Base-by-base conservation (phyloP, 2,797 vertebrate genomes). In the Sebastes hubbsi region DNA sequence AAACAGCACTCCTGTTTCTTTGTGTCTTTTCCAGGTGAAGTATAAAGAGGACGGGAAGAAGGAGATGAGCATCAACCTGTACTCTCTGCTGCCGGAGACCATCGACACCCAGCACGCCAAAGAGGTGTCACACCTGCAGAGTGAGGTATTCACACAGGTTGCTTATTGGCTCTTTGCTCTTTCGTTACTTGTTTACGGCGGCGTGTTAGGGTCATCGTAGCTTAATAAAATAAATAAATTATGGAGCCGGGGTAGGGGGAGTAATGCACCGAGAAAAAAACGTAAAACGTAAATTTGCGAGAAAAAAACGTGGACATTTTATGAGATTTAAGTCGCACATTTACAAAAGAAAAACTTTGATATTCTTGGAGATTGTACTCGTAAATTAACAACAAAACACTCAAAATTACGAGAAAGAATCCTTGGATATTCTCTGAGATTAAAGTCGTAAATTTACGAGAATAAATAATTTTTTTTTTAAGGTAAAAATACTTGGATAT, bases 11-110 rank as follows among this genome's bases (percentile, higher is more conserved):
- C 8, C 16, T 20, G 46, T 49, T 20, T 14, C 16, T 46, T 49
- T 76, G 4, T 38, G 0, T 38, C 36, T 38, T 38, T 38, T 38
- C 2, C 87, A 98, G 97, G 91, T 96, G 67, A 97, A 97, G 75
- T 99, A 98, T 67, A 98, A 97, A 91, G 96, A 95, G 67, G 95
- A 93, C 6, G 90, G 94, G 2, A 97, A 96, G 87, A 88, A 92
- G 80, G 90, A 94, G 75, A 86, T 92, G 89, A 92, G 68, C 56
- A 2, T 72, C 14, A 93, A 34, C 71, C 78, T 95, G 32, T 95
- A 79, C 91, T 92, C 93, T 2, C 34, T 89, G 70, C 78, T 95
- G 24, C 88, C 94, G 0, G 85, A 94, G n/a, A 95, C 94, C 56
- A n/a, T 90, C 18, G 72, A 93, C 64, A 95, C 89, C 0, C 90